Evolutionary conservation across 2,888 invertebrate species (phyloP), one percentile per base, ranked within the genome.

Genomic region (Sinhomidia bicolor): DNA sequence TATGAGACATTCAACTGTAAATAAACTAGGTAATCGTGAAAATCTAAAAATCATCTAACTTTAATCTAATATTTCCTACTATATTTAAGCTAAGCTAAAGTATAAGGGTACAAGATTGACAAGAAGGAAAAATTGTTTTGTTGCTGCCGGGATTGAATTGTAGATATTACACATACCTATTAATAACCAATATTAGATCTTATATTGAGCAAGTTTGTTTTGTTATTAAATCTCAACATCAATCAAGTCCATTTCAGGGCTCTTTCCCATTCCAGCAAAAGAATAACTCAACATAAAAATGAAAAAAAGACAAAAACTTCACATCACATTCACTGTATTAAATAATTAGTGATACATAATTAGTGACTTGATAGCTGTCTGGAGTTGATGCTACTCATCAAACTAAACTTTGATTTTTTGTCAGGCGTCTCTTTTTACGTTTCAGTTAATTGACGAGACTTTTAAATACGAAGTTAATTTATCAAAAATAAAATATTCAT

Each of bases 401-500:
- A n/a, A n/a, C n/a, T n/a, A n/a, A n/a, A n/a, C n/a, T n/a, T n/a
- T n/a, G n/a, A n/a, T n/a, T n/a, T n/a, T n/a, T n/a, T n/a, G n/a
- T n/a, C n/a, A n/a, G n/a, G n/a, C n/a, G n/a, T n/a, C n/a, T n/a
- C n/a, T n/a, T n/a, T n/a, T n/a, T n/a, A 68, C 23, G 23, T n/a
- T 60, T 80, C 36, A 10, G 12, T 20, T 36, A 23, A 41, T 62
- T 14, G 14, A 41, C 57, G 41, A 60, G 41, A 17, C 32, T 41
- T 41, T 1, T 10, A 76, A 23, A 76, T 26, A 32, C 54, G 10
- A 20, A 41, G 14, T 9, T 26, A 62, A 57, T 80, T 80, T 78
- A 78, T 78, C 78, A 54, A 78, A 78, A 80, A 62, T 62, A 80
- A 80, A 79, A 57, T 57, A 62, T 62, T 20, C 51, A 7, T 41